phyloP scores from a whole-genome alignment of 2,888 invertebrate species.

The Eupithecia inturbata region DNA sequence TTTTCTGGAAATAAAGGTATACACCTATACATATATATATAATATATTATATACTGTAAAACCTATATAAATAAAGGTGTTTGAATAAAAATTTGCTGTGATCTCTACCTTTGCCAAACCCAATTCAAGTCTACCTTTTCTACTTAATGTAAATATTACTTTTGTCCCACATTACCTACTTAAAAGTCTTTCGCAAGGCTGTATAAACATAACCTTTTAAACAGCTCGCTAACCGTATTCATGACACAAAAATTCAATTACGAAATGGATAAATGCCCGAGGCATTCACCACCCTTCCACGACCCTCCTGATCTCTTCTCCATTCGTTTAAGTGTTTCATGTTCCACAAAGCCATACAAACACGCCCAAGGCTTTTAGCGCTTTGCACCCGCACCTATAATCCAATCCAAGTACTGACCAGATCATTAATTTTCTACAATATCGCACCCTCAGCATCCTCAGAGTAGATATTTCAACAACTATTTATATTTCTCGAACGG shows the following conservation, averaged over 20 bases:
- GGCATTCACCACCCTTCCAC: constrained; percentile 51
- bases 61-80: too few relatives aligned
- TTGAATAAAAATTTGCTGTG: not conserved
- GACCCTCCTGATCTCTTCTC: constrained; percentile 55
- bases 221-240: constrained; percentile 41
- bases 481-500: constrained; percentile 80
- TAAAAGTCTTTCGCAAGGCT: constrained; percentile 4
- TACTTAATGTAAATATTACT: constrained; percentile 1
- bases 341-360: constrained; percentile 75
- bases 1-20: not conserved
- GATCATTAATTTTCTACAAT: constrained; percentile 82
- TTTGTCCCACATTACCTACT: not conserved
- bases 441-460: constrained; percentile 77
- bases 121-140: constrained; percentile 3
- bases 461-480: constrained; percentile 79
- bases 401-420: constrained; percentile 80
- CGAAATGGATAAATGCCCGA: constrained; percentile 52
- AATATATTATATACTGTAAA: too few relatives aligned
- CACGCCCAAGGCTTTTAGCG: constrained; percentile 76
- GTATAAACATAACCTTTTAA: constrained; percentile 35
- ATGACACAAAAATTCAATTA: constrained; percentile 59
- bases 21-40: too few relatives aligned
- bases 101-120: not conserved
- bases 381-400: constrained; percentile 72
- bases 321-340: constrained; percentile 73